These are phyloP conservation scores for Iphiclides podalirius DNA, from an alignment of 2,888 invertebrate species.

Conservation along the genomic window DNA sequence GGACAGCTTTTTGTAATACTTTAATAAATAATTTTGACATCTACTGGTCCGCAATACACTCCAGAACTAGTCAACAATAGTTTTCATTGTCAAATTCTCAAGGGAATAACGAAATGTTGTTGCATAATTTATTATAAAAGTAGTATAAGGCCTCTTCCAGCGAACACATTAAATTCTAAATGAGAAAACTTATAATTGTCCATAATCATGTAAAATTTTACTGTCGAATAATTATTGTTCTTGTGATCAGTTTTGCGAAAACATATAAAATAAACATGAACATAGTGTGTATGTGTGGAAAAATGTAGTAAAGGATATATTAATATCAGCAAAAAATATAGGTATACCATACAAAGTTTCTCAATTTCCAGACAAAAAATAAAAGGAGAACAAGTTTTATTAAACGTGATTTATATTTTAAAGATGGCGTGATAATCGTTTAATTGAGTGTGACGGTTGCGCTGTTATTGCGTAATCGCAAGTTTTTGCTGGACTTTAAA, in stretches of 20 bases:
- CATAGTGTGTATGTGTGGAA: too few species aligned
- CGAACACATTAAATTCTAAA: too few species aligned
- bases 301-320: too few species aligned
- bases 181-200: too few species aligned
- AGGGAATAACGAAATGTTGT: conserved; percentile 1
- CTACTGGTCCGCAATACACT: conserved; percentile 3
- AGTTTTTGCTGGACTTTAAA: background rate
- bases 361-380: background rate
- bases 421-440: background rate
- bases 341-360: background rate
- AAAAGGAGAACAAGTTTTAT: background rate
- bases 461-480: background rate
- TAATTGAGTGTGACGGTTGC: background rate
- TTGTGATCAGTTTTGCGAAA: too few species aligned
- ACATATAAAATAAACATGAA: too few species aligned
- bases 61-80: conserved; percentile 2
- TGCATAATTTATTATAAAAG: too few species aligned
- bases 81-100: conserved; percentile 15
- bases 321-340: background rate
- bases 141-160: too few species aligned
- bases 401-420: background rate
- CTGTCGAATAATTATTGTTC: too few species aligned
- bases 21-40: conserved; percentile 25
- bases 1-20: conserved; percentile 25
- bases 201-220: too few species aligned